Conservation (phyloP, 2,888 invertebrate genomes). For the Xestia rhomboidea region DNA sequence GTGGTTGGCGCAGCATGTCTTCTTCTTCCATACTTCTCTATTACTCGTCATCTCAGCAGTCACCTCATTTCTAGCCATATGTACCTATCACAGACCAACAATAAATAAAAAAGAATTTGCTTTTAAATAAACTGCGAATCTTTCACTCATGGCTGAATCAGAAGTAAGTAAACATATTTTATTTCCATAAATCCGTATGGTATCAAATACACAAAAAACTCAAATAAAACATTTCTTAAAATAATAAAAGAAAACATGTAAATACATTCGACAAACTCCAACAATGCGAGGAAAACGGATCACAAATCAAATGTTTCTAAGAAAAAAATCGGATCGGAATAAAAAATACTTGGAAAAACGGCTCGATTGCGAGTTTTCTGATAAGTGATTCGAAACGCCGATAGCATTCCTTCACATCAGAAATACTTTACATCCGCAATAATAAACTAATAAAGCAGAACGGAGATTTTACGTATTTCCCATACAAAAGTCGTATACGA, state of each 20-base stretch:
- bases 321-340: not conserved
- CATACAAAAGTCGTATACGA: slow-evolving; percentile 17
- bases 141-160: not conserved
- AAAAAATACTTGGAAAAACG: slow-evolving; percentile 23
- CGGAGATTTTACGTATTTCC: slow-evolving; percentile 20
- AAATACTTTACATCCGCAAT: slow-evolving; percentile 36
- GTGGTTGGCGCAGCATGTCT: no score
- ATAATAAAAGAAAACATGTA: not conserved
- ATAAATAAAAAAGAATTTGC: not conserved
- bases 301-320: slow-evolving; percentile 1
- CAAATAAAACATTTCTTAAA: not conserved
- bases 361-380: slow-evolving; percentile 8
- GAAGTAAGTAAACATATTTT: not conserved
- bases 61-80: no score
- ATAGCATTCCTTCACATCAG: slow-evolving; percentile 42
- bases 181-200: not conserved
- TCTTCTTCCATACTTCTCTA: no score
- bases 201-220: not conserved
- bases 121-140: not conserved
- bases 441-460: slow-evolving; percentile 52
- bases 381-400: slow-evolving; percentile 60
- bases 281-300: slow-evolving; percentile 15
- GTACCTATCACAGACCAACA: no score
- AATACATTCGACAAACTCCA: not conserved
- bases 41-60: no score